These are phyloP conservation scores for Heterodera schachtii DNA, from an alignment of 1,140 invertebrate species.

Conservation along the genomic window DNA sequence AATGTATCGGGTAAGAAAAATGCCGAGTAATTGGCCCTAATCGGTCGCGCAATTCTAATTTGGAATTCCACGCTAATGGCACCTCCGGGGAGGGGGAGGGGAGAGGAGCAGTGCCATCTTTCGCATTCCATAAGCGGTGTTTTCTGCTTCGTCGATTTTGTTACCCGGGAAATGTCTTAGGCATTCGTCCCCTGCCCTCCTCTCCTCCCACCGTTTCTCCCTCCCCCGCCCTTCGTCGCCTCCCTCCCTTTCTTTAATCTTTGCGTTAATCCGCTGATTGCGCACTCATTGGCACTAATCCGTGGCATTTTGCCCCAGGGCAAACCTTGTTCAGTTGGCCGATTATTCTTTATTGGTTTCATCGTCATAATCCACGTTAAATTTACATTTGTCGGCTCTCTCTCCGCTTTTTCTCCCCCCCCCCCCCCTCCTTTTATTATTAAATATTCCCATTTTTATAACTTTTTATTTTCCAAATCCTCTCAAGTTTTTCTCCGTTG, in stretches of 20 bases:
- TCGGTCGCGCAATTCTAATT: neutral
- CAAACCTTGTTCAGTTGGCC: neutral
- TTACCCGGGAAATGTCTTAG: neutral
- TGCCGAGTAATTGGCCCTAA: neutral
- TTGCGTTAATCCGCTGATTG: neutral
- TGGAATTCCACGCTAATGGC: neutral
- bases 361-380: neutral
- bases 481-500: slow-evolving; percentile 11
- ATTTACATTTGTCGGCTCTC: neutral
- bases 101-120: neutral
- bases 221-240: neutral
- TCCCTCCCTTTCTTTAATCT: neutral
- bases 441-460: neutral
- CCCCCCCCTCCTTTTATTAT: neutral
- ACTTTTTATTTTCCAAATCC: neutral
- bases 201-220: neutral
- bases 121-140: neutral
- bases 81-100: no score
- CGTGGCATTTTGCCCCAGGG: neutral
- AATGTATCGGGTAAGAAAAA: neutral
- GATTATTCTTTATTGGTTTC: neutral
- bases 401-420: no score
- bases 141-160: neutral
- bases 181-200: neutral
- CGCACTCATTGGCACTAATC: neutral